phyloP scores from a whole-genome alignment of 2,797 vertebrate genomes.

The Vespertilio murinus region DNA sequence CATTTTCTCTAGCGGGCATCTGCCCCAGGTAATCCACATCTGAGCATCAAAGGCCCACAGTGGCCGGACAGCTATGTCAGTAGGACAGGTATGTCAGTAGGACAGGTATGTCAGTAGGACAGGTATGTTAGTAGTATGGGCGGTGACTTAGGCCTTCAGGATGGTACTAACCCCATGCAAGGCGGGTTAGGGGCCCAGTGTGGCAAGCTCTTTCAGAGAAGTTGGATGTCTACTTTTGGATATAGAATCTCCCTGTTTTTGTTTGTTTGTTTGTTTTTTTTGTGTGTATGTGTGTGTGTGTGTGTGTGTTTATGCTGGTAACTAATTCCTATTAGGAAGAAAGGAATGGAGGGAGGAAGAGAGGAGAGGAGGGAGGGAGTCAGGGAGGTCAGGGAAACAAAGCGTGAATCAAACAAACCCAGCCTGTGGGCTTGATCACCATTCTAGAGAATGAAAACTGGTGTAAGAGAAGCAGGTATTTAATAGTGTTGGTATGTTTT shows the following conservation, averaged over 20 bases:
- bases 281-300: too few relatives aligned
- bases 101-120: too few relatives aligned
- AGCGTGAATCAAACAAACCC: neutral
- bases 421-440: neutral
- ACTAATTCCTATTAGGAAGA: neutral
- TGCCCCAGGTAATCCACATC: accelerated
- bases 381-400: neutral
- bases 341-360: neutral
- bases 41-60: neutral
- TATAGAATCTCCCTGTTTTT: neutral
- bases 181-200: neutral
- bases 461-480: neutral
- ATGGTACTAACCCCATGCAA: neutral
- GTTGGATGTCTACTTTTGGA: neutral
- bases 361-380: too few relatives aligned
- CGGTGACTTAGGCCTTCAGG: neutral
- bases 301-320: neutral
- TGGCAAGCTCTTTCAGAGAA: neutral
- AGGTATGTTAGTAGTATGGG: neutral
- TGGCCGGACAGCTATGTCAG: too few relatives aligned
- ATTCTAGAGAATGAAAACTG: neutral
- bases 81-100: too few relatives aligned
- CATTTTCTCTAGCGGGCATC: neutral
- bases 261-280: too few relatives aligned
- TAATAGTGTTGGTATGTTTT: neutral